Evolutionary conservation across 2,888 invertebrate species (phyloP), one percentile per base, ranked within the genome.

Genomic region (Creontiades dilutus): DNA sequence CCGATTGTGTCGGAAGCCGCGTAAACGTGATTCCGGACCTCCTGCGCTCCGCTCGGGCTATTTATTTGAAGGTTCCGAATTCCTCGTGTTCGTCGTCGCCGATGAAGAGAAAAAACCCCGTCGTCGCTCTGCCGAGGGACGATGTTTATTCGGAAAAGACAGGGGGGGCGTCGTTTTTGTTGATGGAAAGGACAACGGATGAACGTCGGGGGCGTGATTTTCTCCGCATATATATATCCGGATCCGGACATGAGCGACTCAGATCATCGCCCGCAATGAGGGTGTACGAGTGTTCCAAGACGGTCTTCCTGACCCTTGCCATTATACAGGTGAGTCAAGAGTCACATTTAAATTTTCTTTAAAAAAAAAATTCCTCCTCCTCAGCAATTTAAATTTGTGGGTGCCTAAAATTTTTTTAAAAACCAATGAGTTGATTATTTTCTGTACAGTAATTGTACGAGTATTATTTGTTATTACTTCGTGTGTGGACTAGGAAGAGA

Each of bases 41-140:
- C 37, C 37, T 37, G 37, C 7, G 37, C 37, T 37, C 37, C 37
- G 2, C 37, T 37, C 52, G 11, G 48, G 82, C 48, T 80, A 88
- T 88, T 88, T 88, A 88, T 88, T 88, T 78, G 88, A 28, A n/a
- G 37, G 37, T 4, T 7, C 82, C 47, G 82, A 82, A 48, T 82
- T 82, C 82, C 52, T n/a, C 52, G 19, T 13, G 2, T 46, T 68
- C 86, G 48, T 3, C 85, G 27, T n/a, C n/a, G 52, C 37, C 27
- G 55, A 55, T 52, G 55, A 16, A 14, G 13, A 52, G 23, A 37
- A 37, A 37, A 37, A 37, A 37, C 7, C 37, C 3, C 37, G 37
- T 37, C 37, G 37, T 2, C 37, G 37, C 3, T 7, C 7, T 7
- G 37, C 7, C 37, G 7, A 37, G 3, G n/a, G 37, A 4, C 37